These are phyloP conservation scores for Lophotis ruficrista DNA, from an alignment of 2,113 vertebrate genomes.

Conservation along the genomic window DNA sequence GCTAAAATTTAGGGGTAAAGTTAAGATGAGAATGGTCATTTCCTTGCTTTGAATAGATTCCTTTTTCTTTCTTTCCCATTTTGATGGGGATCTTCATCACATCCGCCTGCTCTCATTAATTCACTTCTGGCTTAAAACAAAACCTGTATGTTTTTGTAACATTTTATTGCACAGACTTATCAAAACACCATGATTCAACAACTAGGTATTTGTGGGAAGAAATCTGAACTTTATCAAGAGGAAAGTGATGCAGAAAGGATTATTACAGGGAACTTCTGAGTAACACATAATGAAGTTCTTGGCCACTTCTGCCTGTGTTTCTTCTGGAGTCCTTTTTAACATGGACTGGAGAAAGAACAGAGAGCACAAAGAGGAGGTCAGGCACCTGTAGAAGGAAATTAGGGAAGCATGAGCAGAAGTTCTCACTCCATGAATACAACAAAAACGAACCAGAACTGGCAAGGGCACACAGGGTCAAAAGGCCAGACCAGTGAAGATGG, in stretches of 20 bases:
- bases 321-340: background rate
- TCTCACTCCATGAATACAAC: background rate
- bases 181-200: background rate
- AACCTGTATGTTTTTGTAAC: background rate
- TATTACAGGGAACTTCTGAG: background rate
- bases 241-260: background rate
- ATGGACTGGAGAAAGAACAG: background rate
- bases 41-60: background rate
- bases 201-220: background rate
- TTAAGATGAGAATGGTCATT: background rate
- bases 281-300: background rate
- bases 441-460: background rate
- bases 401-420: accelerated
- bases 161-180: background rate
- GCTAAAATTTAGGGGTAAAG: background rate
- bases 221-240: background rate
- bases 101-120: background rate
- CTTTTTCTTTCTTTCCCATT: background rate
- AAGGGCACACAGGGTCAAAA: background rate
- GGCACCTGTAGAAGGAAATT: background rate
- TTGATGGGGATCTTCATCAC: background rate
- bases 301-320: background rate
- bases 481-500: background rate
- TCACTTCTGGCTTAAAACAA: background rate
- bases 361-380: background rate